Evolutionary conservation across 2,113 vertebrate genomes (phyloP), one percentile per base, ranked within the genome.

Genomic region (Butorides virescens): DNA sequence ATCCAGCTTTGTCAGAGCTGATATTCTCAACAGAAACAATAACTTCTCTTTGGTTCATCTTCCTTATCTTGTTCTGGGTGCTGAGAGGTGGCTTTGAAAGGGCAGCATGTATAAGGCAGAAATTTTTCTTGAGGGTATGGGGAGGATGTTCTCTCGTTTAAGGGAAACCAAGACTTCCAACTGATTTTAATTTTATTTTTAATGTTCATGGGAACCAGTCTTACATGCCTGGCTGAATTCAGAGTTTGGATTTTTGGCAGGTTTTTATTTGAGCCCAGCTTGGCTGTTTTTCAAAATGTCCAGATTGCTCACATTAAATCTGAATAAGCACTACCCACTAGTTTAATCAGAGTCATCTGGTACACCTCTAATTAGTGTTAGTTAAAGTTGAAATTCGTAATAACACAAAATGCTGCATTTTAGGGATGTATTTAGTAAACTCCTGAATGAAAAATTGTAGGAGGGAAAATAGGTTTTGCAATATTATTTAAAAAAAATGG

Each of bases 121-220:
- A 95, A 89, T 88, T 92, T 88, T 97, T 96, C 92, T 96, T 87
- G 58, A 93, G 95, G 94, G 59, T 89, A 92, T 85, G 58, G 70
- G 72, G 92, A 96, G 86, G 72, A 81, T 95, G 79, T 93, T 86
- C 36, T 85, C 79, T 87, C 1, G 3, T 97, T 95, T 96, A 91
- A 96, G 95, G 89, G 91, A 93, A 97, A 96, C 94, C 71, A 92
- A 95, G 86, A 78, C 90, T 96, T 98, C 86, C 96, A 95, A 96
- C 93, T 97, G 96, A 96, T 97, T 98, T 98, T 97, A 96, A 96
- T 96, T 98, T 98, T 98, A 97, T 93, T 97, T 97, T 98, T 94
- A 97, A 90, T 95, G 96, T 98, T 97, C 96, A 97, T 97, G 96
- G 96, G 96, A 98, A 97, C 96, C 97, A 96, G 95, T 94, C 86